phyloP scores from a whole-genome alignment of 2,888 invertebrate species.

The Eumerus sabulonum region DNA sequence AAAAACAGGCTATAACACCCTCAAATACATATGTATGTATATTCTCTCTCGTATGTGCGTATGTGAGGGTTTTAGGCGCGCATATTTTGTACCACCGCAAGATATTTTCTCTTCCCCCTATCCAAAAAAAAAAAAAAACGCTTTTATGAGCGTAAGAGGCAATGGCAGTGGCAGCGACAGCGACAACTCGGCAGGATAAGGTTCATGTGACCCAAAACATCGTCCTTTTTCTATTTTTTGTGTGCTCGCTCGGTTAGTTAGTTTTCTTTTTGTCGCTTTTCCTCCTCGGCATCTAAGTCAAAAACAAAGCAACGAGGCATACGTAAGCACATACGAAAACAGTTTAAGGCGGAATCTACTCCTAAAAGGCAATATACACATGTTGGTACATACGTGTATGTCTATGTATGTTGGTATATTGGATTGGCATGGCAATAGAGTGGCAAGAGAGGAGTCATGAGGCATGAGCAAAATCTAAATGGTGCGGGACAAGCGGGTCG shows the following conservation, averaged over 20 bases:
- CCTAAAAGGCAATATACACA: slow-evolving; percentile 32
- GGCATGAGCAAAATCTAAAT: slow-evolving; percentile 8
- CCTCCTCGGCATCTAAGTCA: slow-evolving; percentile 37
- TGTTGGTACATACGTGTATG: no score
- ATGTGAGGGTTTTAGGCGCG: slow-evolving; percentile 55
- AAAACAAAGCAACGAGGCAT: slow-evolving; percentile 47
- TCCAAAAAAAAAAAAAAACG: no score
- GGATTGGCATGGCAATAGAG: no score
- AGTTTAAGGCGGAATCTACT: slow-evolving; percentile 45
- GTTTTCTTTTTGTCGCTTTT: slow-evolving; percentile 6
- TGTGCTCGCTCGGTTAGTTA: no score
- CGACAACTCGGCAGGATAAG: not conserved
- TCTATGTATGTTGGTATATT: no score
- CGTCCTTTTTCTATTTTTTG: no score
- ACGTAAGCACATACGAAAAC: slow-evolving; percentile 27
- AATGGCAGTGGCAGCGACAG: no score
- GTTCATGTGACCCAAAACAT: slow-evolving; percentile 53
- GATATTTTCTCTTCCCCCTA: slow-evolving; percentile 48
- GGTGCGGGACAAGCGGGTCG: slow-evolving; percentile 43
- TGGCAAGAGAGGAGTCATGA: not conserved
- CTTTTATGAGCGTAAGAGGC: slow-evolving; percentile 13
- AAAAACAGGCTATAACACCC: not conserved
- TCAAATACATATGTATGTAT: no score
- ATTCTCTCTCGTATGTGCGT: no score
- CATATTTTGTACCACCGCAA: slow-evolving; percentile 67